Evolutionary conservation across 2,113 vertebrate genomes (phyloP).

Genomic region (Zosterops pallidus): DNA sequence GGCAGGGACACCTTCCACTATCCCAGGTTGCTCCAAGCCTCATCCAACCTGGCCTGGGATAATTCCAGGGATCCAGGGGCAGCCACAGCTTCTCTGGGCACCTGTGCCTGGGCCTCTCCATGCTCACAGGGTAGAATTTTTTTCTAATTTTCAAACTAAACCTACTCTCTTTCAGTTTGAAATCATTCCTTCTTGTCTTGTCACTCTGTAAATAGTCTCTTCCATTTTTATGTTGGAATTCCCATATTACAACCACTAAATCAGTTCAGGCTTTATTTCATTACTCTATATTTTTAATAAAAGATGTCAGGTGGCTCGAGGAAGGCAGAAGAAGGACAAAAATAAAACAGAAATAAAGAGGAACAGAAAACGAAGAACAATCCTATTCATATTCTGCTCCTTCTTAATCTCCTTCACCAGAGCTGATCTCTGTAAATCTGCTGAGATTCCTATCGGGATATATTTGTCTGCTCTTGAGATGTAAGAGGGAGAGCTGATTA

Average conservation of each 20-base stretch:
- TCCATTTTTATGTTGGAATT: background rate
- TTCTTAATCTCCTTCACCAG: background rate
- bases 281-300: background rate
- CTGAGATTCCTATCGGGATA: slow-evolving; percentile 32
- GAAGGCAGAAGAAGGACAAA: background rate
- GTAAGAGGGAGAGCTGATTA: slow-evolving; percentile 28
- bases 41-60: fast-evolving
- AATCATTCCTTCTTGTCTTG: background rate
- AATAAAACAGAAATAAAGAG: background rate
- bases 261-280: background rate
- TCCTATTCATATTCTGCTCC: background rate
- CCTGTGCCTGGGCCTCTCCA: fast-evolving
- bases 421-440: slow-evolving; percentile 41
- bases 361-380: background rate
- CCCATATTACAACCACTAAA: background rate
- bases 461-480: slow-evolving; percentile 53
- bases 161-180: background rate
- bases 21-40: background rate
- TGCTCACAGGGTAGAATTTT: background rate
- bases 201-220: background rate
- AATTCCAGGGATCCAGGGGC: background rate
- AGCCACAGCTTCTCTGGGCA: background rate
- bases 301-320: background rate
- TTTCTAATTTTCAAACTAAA: background rate
- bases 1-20: background rate